Conservation (phyloP, 2,113 vertebrate genomes). For the Dascyllus trimaculatus region DNA sequence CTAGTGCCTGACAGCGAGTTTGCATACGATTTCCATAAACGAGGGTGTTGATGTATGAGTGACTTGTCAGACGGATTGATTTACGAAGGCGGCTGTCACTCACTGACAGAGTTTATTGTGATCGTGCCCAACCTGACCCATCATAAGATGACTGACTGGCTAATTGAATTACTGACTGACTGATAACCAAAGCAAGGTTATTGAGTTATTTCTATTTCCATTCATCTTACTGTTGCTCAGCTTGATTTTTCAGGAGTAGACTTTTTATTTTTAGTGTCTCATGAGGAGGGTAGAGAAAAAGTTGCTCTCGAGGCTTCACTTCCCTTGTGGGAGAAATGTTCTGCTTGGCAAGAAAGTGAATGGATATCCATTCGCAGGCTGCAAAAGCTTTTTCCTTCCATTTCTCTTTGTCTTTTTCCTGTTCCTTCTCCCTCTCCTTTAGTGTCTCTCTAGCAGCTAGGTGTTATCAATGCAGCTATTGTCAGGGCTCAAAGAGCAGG, state of each 20-base stretch:
- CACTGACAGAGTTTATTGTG: slow-evolving; percentile 55
- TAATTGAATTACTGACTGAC: slow-evolving; percentile 44
- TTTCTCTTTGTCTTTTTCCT: slow-evolving; percentile 52
- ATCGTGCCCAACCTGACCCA: slow-evolving; percentile 40
- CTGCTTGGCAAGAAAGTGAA: slow-evolving; percentile 30
- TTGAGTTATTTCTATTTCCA: not conserved
- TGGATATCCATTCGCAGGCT: slow-evolving; percentile 30
- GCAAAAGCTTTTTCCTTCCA: slow-evolving; percentile 22
- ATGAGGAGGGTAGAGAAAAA: not conserved
- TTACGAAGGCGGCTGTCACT: slow-evolving; percentile 64
- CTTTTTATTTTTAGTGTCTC: slow-evolving; percentile 3
- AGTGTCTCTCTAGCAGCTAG: slow-evolving; percentile 56
- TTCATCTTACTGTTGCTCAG: not conserved
- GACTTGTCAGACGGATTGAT: slow-evolving; percentile 72
- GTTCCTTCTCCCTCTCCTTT: slow-evolving; percentile 45
- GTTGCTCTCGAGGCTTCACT: slow-evolving; percentile 7
- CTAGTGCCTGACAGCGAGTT: slow-evolving; percentile 47
- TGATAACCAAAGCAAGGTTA: slow-evolving; percentile 36
- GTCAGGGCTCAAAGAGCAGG: slow-evolving; percentile 70
- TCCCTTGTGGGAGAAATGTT: slow-evolving; percentile 26
- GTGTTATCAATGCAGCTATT: slow-evolving; percentile 77
- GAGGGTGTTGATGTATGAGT: slow-evolving; percentile 70
- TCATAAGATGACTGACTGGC: slow-evolving; percentile 29
- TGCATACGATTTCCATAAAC: slow-evolving; percentile 72
- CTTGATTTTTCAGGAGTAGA: not conserved